A percentile compares a stretch with the other conserved stretches of the same genome.
phyloP scores from a whole-genome alignment of 1,140 invertebrate species.

The Saxidomus purpurata region DNA sequence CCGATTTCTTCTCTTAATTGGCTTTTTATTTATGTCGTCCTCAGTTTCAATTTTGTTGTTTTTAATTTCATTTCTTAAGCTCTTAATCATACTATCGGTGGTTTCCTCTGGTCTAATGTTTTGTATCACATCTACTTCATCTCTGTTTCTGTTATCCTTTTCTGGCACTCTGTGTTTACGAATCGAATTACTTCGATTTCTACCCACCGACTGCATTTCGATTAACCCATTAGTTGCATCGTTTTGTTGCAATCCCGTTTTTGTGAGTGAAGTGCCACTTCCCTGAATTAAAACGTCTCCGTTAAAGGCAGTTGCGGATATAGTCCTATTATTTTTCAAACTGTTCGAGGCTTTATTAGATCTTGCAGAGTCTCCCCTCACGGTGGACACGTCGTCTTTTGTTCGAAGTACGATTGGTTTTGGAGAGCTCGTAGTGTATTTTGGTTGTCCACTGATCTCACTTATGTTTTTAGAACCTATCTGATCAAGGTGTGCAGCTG shows the following conservation, averaged over 20 bases:
- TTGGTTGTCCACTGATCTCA: not conserved
- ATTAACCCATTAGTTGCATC: not conserved
- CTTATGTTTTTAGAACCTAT: not conserved
- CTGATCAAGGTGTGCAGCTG: conserved; percentile 12
- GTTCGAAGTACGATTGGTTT: conserved; percentile 46
- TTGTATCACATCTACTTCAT: conserved; percentile 71
- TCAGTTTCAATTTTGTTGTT: conserved; percentile 77
- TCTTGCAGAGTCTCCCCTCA: not conserved
- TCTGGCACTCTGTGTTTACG: conserved; percentile 29
- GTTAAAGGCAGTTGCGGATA: not conserved
- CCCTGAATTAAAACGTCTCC: not conserved
- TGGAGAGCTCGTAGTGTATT: conserved; percentile 12
- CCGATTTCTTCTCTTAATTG: conserved; percentile 36
- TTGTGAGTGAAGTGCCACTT: conserved; percentile 7
- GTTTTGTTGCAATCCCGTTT: not conserved
- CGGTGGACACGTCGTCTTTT: conserved; percentile 7
- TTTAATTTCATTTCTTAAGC: conserved; percentile 67
- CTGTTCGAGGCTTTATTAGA: not conserved
- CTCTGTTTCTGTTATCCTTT: conserved; percentile 60
- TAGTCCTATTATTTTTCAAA: not conserved
- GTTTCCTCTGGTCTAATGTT: conserved; percentile 64
- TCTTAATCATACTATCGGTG: conserved; percentile 68
- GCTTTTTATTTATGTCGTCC: conserved; percentile 56
- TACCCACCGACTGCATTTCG: not conserved
- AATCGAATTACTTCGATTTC: not conserved